phyloP scores from a whole-genome alignment of 2,888 invertebrate species.

The Meteorus cinctellus region DNA sequence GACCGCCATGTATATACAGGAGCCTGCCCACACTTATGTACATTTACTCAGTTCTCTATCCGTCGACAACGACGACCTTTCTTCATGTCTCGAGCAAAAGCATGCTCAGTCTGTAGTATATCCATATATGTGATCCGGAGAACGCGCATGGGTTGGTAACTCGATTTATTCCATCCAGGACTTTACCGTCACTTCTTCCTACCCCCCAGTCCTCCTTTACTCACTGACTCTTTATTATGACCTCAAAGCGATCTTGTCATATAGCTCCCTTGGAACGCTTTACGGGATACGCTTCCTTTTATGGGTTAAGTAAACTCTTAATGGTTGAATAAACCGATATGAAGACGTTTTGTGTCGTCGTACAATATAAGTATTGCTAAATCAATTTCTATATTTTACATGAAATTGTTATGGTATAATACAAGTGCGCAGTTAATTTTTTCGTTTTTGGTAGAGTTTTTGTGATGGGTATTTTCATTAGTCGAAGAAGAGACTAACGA shows the following conservation, averaged over 20 bases:
- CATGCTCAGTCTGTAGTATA: neutral
- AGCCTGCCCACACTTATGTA: constrained; percentile 4
- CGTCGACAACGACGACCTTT: constrained; percentile 27
- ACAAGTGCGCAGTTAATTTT: too few relatives aligned
- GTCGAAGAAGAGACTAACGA: too few relatives aligned
- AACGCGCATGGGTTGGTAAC: constrained; percentile 56
- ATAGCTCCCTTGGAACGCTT: constrained; percentile 24
- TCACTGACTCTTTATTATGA: constrained; percentile 62
- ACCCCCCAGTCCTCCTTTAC: constrained; percentile 47
- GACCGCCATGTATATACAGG: neutral
- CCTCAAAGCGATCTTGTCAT: constrained; percentile 64
- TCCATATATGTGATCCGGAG: constrained; percentile 19
- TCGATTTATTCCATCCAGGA: constrained; percentile 59
- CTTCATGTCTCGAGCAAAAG: constrained; percentile 31
- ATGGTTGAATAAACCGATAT: constrained; percentile 36
- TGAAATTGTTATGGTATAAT: too few relatives aligned
- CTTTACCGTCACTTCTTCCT: constrained; percentile 12
- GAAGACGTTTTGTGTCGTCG: constrained; percentile 27
- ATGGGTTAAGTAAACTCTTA: constrained; percentile 42
- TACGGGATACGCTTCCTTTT: constrained; percentile 33
- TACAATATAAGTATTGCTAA: neutral
- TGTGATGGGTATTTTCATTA: too few relatives aligned
- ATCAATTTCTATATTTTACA: too few relatives aligned
- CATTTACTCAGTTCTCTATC: constrained; percentile 25
- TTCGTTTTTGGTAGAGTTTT: too few relatives aligned